Conservation (phyloP, 23 tunicate genomes). For the Trididemnum clinides region DNA sequence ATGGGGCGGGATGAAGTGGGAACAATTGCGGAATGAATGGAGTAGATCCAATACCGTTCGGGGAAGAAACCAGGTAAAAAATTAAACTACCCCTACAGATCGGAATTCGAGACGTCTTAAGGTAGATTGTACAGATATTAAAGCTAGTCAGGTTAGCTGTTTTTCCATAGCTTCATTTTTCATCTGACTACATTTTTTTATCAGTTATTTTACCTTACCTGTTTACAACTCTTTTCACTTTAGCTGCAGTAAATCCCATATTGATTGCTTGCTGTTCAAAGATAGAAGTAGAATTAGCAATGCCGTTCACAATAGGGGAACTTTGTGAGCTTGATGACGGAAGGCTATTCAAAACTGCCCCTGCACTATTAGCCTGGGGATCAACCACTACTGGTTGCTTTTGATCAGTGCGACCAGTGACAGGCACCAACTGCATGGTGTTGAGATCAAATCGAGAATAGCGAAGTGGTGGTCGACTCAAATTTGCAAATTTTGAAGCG, state of each 20-base stretch:
- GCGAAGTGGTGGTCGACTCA: not conserved
- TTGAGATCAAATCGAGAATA: slow-evolving; percentile 2
- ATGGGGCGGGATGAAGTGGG: no score
- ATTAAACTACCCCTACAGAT: no score
- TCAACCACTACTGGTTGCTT: slow-evolving; percentile 11
- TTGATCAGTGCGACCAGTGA: not conserved
- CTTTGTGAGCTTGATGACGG: not conserved
- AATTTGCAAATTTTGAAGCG: not conserved
- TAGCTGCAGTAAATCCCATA: not conserved
- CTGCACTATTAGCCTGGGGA: slow-evolving; percentile 5
- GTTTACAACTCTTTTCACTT: not conserved
- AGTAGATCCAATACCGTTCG: no score
- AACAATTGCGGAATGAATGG: no score
- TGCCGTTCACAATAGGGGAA: not conserved
- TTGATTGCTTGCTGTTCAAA: not conserved
- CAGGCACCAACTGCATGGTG: not conserved
- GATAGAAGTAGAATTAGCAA: not conserved
- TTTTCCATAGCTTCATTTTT: no score
- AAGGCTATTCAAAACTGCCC: not conserved
- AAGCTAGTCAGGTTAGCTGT: no score
- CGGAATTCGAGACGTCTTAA: no score
- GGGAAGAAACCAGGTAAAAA: no score
- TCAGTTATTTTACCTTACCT: not conserved
- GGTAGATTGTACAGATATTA: no score
- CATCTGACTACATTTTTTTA: no score